These are phyloP conservation scores for Limanda limanda DNA, from an alignment of 2,113 vertebrate genomes.

Conservation along the genomic window DNA sequence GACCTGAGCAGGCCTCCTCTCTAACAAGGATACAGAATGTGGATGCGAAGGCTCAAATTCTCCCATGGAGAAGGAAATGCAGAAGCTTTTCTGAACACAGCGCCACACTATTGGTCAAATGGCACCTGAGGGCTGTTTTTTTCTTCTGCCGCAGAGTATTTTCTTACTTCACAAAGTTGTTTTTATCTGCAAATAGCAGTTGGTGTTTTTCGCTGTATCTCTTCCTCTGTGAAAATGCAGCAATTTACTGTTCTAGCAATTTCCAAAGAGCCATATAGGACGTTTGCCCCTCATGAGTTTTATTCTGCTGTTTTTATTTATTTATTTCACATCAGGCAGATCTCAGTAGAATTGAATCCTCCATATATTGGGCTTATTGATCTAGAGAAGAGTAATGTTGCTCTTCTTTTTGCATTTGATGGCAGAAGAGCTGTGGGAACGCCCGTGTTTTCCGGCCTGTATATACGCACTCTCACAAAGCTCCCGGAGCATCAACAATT, in stretches of 20 bases:
- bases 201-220: conserved; percentile 32
- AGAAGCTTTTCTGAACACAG: conserved; percentile 35
- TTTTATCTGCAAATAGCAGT: conserved; percentile 37
- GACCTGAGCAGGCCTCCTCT: conserved; percentile 27
- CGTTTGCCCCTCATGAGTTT: not conserved
- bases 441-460: conserved; percentile 18
- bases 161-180: conserved; percentile 48
- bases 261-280: not conserved
- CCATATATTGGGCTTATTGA: conserved; percentile 13
- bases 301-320: not conserved
- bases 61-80: conserved; percentile 44
- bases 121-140: conserved; percentile 54
- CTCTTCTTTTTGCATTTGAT: conserved; percentile 7
- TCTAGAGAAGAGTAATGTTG: conserved; percentile 5
- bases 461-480: conserved; percentile 14
- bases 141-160: conserved; percentile 36
- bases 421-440: conserved; percentile 12
- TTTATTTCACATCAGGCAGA: not conserved
- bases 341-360: not conserved
- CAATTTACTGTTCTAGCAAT: conserved; percentile 19
- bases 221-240: conserved; percentile 35
- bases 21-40: conserved; percentile 21
- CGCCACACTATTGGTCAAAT: conserved; percentile 48
- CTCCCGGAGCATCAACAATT: conserved; percentile 66
- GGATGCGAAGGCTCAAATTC: conserved; percentile 33